A percentile compares a stretch with the other conserved stretches of the same genome.
These are phyloP conservation scores for Turritopsis dohrnii DNA, from an alignment of 30 jellyfish, hydroid and myxozoan genomes.

Conservation along the genomic window DNA sequence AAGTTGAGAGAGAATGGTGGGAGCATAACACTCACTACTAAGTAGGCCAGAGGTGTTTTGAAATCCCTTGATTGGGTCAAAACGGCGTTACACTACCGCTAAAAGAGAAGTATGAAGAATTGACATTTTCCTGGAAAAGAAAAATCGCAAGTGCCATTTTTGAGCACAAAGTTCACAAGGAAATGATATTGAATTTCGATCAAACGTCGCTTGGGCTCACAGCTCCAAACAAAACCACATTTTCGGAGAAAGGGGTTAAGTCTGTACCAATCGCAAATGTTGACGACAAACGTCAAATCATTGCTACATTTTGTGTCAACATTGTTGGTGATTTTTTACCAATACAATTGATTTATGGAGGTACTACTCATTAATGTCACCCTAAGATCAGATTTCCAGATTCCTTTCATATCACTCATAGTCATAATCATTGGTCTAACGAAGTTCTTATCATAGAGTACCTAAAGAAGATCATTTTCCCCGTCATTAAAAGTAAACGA, in stretches of 20 bases:
- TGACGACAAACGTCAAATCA: constrained; percentile 33
- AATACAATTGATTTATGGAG: constrained; percentile 37
- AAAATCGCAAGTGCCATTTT: constrained; percentile 41
- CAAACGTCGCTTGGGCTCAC: background rate
- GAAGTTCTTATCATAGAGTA: constrained; percentile 38
- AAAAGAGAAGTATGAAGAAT: constrained; percentile 32
- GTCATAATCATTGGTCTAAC: constrained; percentile 42
- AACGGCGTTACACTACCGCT: constrained; percentile 48
- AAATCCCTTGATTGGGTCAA: constrained; percentile 36
- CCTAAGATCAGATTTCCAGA: constrained; percentile 39
- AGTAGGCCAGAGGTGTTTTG: constrained; percentile 34
- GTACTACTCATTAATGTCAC: constrained; percentile 36
- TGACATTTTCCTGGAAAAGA: constrained; percentile 40
- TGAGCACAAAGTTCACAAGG: background rate
- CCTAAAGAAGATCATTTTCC: constrained; percentile 32
- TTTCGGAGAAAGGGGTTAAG: constrained; percentile 42
- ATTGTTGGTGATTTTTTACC: constrained; percentile 41
- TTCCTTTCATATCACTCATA: constrained; percentile 42
- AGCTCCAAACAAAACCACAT: constrained; percentile 35
- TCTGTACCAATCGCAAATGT: constrained; percentile 46
- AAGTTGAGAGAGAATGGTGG: constrained; percentile 35
- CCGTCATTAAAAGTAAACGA: constrained; percentile 2
- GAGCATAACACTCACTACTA: constrained; percentile 40
- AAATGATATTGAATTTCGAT: background rate
- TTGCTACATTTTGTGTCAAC: constrained; percentile 33